Percentiles rank a stretch among this genome's conserved stretches.
phyloP scores from a whole-genome alignment of 2,797 vertebrate genomes.

The Oreortyx pictus region DNA sequence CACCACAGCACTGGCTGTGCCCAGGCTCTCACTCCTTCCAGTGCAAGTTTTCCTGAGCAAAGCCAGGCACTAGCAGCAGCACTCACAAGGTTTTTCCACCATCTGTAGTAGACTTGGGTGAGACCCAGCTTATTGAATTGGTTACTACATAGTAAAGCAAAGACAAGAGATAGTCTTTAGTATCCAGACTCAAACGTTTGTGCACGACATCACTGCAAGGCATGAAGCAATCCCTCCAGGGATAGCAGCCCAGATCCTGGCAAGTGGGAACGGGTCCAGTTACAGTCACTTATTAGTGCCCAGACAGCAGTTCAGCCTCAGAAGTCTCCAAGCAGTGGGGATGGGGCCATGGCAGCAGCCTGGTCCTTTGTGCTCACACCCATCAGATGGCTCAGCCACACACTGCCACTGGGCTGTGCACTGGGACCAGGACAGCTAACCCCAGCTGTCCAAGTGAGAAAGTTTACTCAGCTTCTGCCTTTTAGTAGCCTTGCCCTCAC shows the following conservation, averaged over 20 bases:
- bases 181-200: not conserved
- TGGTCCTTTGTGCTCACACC: rapidly evolving
- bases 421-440: conserved; percentile 39
- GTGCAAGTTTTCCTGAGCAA: conserved; percentile 29
- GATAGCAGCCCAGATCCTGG: conserved; percentile 21
- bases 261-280: not conserved
- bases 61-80: conserved; percentile 8
- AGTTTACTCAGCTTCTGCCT: conserved; percentile 64
- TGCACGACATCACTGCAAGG: not conserved
- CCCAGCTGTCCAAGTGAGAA: conserved; percentile 55
- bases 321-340: not conserved
- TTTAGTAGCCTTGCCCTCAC: conserved; percentile 20
- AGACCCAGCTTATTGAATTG: not conserved
- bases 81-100: not conserved
- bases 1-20: not conserved
- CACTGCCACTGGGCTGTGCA: not conserved
- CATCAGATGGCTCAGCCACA: not conserved
- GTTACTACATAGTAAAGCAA: not conserved
- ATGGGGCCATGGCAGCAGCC: not conserved
- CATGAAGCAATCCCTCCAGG: not conserved
- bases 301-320: conserved; percentile 55
- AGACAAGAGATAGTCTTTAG: not conserved
- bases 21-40: not conserved
- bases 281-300: conserved; percentile 48
- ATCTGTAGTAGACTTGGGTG: not conserved